Evolutionary conservation across 1,140 invertebrate species (phyloP).

Genomic region (Philopotamus ludificatus): DNA sequence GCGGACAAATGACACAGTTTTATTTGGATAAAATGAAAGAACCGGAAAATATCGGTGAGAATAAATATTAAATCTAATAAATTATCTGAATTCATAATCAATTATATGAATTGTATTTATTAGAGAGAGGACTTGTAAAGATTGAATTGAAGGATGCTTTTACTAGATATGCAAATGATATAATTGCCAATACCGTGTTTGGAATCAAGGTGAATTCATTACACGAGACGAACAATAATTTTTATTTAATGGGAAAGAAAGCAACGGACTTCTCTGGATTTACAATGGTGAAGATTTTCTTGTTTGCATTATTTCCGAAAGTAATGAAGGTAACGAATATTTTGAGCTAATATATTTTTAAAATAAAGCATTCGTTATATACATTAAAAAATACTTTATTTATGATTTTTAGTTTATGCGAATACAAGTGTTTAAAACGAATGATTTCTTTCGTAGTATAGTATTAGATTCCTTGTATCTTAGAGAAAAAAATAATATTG

Average conservation of each 20-base stretch:
- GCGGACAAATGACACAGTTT: slow-evolving; percentile 22
- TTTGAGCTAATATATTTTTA: not conserved
- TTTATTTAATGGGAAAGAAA: slow-evolving; percentile 45
- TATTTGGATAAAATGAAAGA: slow-evolving; percentile 45
- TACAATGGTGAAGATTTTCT: slow-evolving; percentile 14
- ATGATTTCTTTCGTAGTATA: slow-evolving; percentile 44
- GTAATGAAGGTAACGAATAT: slow-evolving; percentile 13
- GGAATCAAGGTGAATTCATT: slow-evolving; percentile 54
- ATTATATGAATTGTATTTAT: not conserved
- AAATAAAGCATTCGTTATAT: not conserved
- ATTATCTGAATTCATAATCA: too few species aligned
- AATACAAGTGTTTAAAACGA: slow-evolving; percentile 36
- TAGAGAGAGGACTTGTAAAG: not conserved
- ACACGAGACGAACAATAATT: slow-evolving; percentile 49
- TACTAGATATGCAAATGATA: slow-evolving; percentile 52
- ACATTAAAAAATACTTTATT: slow-evolving; percentile 19
- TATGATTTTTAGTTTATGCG: slow-evolving; percentile 26
- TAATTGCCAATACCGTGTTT: slow-evolving; percentile 56
- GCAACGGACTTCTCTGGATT: slow-evolving; percentile 38
- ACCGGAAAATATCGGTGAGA: slow-evolving; percentile 44
- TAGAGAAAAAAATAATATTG: slow-evolving; percentile 45
- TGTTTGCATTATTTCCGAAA: slow-evolving; percentile 1
- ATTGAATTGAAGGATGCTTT: slow-evolving; percentile 49
- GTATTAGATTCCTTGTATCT: slow-evolving; percentile 42
- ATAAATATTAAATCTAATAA: too few species aligned